Base-by-base conservation (phyloP, 2,888 invertebrate genomes). In the Drosophila longiperda region DNA sequence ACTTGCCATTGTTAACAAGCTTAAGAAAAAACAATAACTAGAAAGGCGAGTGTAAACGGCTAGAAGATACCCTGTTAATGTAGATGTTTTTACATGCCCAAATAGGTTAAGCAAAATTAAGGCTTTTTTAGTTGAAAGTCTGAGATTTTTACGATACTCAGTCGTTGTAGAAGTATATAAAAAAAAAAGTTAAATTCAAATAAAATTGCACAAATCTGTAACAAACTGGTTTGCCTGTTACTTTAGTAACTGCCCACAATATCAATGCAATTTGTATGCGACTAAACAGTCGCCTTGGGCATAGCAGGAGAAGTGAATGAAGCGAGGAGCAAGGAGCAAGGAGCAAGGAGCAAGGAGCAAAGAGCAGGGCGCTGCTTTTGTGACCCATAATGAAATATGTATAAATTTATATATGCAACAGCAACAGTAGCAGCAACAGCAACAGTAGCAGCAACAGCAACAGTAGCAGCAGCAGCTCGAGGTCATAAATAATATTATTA, bases 401-500 rank as follows among this genome's bases (percentile, higher is more conserved):
- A 80, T 70, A 71, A 74, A 80, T 85, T 72, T 71, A 66, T 75
- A 59, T 61, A 59, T 34, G 58, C 52, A 69, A 69, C 15, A 66
- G 38, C 36, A 26, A 34, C n/a, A 45, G 15, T 23, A 40, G 12
- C 54, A 50, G 45, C 38, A 36, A 36, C 9, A 34, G 61, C 57
- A 62, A 36, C 52, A 52, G 34, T 49, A 64, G 63, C 74, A 38
- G 40, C 50, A 52, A 48, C 34, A 40, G 36, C 38, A 52, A 49
- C 38, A 36, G 48, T 9, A 34, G 50, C 61, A 63, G 20, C 38
- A 49, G 36, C 57, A 65, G 71, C 74, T 70, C 53, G 61, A 45
- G 69, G 82, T 71, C 73, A 84, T 84, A 86, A 84, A 86, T 84
- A 84, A 84, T 86, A 83, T 75, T 82, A 83, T 86, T 86, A 86